Base-by-base conservation (phyloP, 2,797 vertebrate species). In the Pseudomugil tenellus region DNA sequence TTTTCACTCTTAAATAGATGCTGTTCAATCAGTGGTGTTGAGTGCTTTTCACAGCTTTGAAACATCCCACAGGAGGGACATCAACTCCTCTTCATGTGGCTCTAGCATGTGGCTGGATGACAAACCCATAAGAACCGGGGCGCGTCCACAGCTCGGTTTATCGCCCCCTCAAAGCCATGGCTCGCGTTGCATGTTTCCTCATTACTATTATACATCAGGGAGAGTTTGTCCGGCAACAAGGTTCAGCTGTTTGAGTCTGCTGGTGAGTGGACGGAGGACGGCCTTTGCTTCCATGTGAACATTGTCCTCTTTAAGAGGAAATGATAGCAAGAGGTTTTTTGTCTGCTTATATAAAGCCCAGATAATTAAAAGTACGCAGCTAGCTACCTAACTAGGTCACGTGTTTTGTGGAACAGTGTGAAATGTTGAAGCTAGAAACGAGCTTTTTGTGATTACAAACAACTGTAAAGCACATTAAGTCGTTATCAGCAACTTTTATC, bases 131-230 rank as follows among this genome's bases (percentile, higher is more conserved):
- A 63, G 66, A 55, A 17, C 21, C 10, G 23, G 26, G 31, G 26
- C 41, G 8, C 2, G 23, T 68, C 17, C 51, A 6, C 21, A n/a
- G 23, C 39, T 25, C 23, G 21, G 51, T 55, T 3, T 2, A 34
- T 14, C 21, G 49, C 5, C 9, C 21, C 16, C 26, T 74, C 41
- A 31, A 25, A 64, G 52, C 53, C 2, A 19, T 21, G 28, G 14
- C 63, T 35, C 3, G 1, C 39, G 23, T 58, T 12, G 56, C 19
- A n/a, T 8, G 35, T 41, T 66, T 14, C 51, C 49, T 76, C 69
- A 54, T 71, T 63, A 6, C 21, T 56, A 49, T 64, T 64, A 55
- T 58, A 60, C 67, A 80, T 65, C 74, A 69, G 21, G 34, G 41
- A 57, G 63, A 74, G 63, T 17, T 10, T 57, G 61, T 63, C 48